A percentile compares a stretch with the other conserved stretches of the same genome.
Conservation (phyloP, 2,113 vertebrate species). For the Poeciliopsis prolifica region DNA sequence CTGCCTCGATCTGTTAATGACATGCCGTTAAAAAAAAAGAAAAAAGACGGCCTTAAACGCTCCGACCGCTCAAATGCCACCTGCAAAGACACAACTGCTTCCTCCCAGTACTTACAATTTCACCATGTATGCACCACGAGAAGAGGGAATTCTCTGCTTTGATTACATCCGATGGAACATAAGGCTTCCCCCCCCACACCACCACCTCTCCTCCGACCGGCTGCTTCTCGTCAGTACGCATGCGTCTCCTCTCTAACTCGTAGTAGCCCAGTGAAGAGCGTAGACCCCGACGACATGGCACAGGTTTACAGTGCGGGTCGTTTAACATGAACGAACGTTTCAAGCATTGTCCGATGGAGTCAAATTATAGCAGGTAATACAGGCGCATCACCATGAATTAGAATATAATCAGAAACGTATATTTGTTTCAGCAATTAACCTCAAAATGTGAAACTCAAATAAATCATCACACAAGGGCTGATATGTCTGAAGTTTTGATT, state of each 20-base stretch:
- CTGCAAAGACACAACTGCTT: slow-evolving; percentile 31
- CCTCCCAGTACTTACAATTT: slow-evolving; percentile 81
- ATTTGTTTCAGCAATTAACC: background rate
- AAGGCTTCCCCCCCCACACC: slow-evolving; percentile 58
- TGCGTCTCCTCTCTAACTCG: slow-evolving; percentile 75
- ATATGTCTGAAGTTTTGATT: background rate
- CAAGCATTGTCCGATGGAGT: too few relatives aligned
- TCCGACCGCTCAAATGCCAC: slow-evolving; percentile 12
- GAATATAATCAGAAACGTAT: background rate
- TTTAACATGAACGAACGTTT: slow-evolving; percentile 6
- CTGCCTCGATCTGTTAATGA: slow-evolving; percentile 68
- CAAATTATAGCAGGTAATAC: background rate
- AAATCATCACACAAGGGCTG: background rate
- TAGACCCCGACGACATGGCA: slow-evolving; percentile 61
- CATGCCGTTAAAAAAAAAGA: slow-evolving; percentile 61
- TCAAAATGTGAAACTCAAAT: background rate
- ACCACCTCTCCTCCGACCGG: slow-evolving; percentile 65
- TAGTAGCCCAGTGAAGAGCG: slow-evolving; percentile 68
- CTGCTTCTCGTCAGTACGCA: slow-evolving; percentile 81
- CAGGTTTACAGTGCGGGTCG: slow-evolving; percentile 37
- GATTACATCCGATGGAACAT: slow-evolving; percentile 85
- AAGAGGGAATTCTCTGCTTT: slow-evolving; percentile 82
- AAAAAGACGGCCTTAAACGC: slow-evolving; percentile 45
- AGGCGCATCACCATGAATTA: background rate
- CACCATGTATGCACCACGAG: slow-evolving; percentile 86